Percentiles rank a stretch among this genome's conserved stretches.
Conservation (phyloP, 2,113 vertebrate genomes). For the Larimichthys polyactis region DNA sequence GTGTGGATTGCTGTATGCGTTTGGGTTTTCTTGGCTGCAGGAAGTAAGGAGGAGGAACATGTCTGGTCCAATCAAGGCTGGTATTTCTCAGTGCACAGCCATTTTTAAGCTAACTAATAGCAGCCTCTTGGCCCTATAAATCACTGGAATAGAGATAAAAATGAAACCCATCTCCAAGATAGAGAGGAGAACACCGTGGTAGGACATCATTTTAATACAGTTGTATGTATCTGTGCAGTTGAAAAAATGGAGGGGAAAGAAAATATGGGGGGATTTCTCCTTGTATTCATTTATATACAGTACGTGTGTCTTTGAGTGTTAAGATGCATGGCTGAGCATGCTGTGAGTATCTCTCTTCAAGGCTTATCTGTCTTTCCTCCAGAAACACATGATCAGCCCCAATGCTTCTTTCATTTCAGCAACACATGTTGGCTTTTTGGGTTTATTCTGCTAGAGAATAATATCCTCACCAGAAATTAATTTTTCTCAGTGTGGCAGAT, state of each 20-base stretch:
- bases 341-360: constrained; percentile 36
- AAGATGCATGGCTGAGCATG: constrained; percentile 23
- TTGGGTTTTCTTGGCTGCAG: constrained; percentile 21
- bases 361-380: constrained; percentile 60
- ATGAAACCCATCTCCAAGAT: constrained; percentile 76
- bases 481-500: constrained; percentile 44
- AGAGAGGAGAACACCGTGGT: constrained; percentile 57
- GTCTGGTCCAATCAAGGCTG: constrained; percentile 66
- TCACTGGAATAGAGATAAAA: constrained; percentile 72
- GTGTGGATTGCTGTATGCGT: constrained; percentile 25
- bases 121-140: constrained; percentile 70
- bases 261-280: constrained; percentile 16
- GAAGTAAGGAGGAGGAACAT: constrained; percentile 51
- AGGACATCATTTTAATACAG: constrained; percentile 70
- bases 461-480: constrained; percentile 46
- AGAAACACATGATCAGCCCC: constrained; percentile 50
- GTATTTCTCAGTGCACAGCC: constrained; percentile 64
- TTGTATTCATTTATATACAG: constrained; percentile 16
- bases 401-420: constrained; percentile 56
- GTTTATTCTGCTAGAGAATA: constrained; percentile 22
- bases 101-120: constrained; percentile 77
- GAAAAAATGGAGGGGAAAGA: background rate
- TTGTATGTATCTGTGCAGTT: constrained; percentile 32
- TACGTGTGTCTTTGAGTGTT: constrained; percentile 10
- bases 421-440: constrained; percentile 52